phyloP scores from a whole-genome alignment of 1,140 invertebrate species.

The Papilio helenus region DNA sequence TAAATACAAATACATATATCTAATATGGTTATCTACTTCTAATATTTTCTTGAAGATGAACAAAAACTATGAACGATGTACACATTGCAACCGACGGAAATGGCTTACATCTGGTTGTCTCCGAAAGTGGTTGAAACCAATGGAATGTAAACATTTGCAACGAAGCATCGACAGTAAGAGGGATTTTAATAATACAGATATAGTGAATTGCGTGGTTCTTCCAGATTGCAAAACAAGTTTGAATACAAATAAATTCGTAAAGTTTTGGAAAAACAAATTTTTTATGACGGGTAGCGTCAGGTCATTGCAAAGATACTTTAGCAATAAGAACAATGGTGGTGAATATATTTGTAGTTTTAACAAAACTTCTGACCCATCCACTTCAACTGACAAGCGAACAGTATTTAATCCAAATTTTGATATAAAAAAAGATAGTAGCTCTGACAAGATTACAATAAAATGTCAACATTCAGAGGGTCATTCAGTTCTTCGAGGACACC shows the following conservation, averaged over 20 bases:
- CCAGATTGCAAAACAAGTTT: slow-evolving; percentile 63
- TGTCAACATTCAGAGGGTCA: slow-evolving; percentile 78
- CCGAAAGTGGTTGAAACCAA: slow-evolving; percentile 77
- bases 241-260: slow-evolving; percentile 75
- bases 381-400: slow-evolving; percentile 64
- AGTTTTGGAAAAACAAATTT: slow-evolving; percentile 79
- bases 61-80: slow-evolving; percentile 77
- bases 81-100: slow-evolving; percentile 76
- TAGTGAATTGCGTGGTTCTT: slow-evolving; percentile 72
- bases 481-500: slow-evolving; percentile 74
- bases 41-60: slow-evolving; percentile 60
- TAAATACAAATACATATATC: slow-evolving; percentile 2
- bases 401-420: slow-evolving; percentile 50
- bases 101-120: slow-evolving; percentile 76
- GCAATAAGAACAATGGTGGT: slow-evolving; percentile 63
- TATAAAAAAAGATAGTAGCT: slow-evolving; percentile 57
- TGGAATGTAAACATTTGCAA: slow-evolving; percentile 81
- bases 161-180: slow-evolving; percentile 76
- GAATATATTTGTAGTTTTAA: slow-evolving; percentile 67
- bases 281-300: slow-evolving; percentile 76
- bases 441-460: slow-evolving; percentile 62
- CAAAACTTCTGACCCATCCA: slow-evolving; percentile 62
- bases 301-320: slow-evolving; percentile 76
- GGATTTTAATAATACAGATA: slow-evolving; percentile 73
- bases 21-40: not conserved